Evolutionary conservation across 2,888 invertebrate species (phyloP).

Genomic region (Drosophila lutescens): DNA sequence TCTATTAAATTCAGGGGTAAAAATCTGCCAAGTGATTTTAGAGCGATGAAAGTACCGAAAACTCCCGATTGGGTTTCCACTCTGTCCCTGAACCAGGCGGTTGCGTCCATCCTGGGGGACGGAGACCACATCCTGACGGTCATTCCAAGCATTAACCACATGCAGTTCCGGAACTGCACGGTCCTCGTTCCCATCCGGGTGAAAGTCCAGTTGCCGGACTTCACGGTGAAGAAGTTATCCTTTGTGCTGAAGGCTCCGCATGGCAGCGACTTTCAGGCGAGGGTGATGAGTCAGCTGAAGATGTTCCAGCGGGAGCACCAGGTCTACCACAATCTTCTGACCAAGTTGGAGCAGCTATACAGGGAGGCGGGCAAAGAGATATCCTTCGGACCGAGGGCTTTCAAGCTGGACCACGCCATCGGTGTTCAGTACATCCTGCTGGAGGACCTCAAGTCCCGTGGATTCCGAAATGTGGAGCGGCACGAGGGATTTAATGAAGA

Average conservation of each 20-base stretch:
- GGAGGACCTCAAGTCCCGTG: slow-evolving; percentile 66
- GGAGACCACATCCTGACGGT: slow-evolving; percentile 22
- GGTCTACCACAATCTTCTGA: slow-evolving; percentile 71
- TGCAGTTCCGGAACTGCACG: slow-evolving; percentile 45
- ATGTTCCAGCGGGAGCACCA: slow-evolving; percentile 73
- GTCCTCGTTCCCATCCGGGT: slow-evolving; percentile 38
- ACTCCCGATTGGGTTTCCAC: slow-evolving; percentile 39
- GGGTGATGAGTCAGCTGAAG: slow-evolving; percentile 56
- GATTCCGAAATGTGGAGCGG: slow-evolving; percentile 67
- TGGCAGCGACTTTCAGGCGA: slow-evolving; percentile 52
- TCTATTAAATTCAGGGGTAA: slow-evolving; percentile 1
- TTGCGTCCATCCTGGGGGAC: slow-evolving; percentile 1
- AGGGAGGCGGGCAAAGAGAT: slow-evolving; percentile 56
- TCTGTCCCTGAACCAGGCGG: slow-evolving; percentile 38
- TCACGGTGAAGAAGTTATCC: background rate
- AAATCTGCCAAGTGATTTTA: background rate
- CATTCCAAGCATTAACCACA: slow-evolving; percentile 26
- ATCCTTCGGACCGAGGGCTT: slow-evolving; percentile 66
- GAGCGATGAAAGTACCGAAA: slow-evolving; percentile 19
- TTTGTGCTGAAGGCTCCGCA: slow-evolving; percentile 64
- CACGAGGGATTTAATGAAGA: slow-evolving; percentile 64
- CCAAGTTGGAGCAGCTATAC: slow-evolving; percentile 70
- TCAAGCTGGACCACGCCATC: slow-evolving; percentile 52
- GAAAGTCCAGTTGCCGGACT: slow-evolving; percentile 22
- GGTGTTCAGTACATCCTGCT: slow-evolving; percentile 66